phyloP scores from a whole-genome alignment of 2,888 invertebrate genomes.

The Rhopalosiphum nymphaeae region DNA sequence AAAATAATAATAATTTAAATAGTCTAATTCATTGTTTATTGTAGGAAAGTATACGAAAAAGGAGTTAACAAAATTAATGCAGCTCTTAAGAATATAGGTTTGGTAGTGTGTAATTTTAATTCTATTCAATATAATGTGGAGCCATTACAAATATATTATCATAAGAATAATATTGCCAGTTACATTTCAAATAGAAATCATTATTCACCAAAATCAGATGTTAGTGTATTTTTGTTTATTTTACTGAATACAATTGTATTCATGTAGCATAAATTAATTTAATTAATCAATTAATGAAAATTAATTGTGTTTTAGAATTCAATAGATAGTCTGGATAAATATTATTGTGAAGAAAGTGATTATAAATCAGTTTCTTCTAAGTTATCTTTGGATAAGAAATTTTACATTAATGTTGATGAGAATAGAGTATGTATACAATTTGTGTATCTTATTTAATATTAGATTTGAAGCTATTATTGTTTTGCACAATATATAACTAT shows the following conservation, averaged over 20 bases:
- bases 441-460: neutral
- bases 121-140: conserved; percentile 15
- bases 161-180: neutral
- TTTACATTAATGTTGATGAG: neutral
- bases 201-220: neutral
- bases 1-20: neutral
- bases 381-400: neutral
- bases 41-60: neutral
- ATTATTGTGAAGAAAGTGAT: neutral
- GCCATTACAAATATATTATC: conserved; percentile 12
- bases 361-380: neutral
- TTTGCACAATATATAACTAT: neutral
- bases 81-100: conserved; percentile 3
- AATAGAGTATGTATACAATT: neutral
- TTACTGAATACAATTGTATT: neutral
- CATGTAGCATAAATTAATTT: no score
- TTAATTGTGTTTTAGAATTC: neutral
- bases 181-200: neutral
- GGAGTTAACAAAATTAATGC: neutral
- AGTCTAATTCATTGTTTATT: neutral
- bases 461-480: neutral
- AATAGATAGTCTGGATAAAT: neutral
- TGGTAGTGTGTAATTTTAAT: neutral
- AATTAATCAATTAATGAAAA: no score
- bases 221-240: conserved; percentile 5